phyloP scores from a whole-genome alignment of 2,113 vertebrate species.

The Athene cunicularia region DNA sequence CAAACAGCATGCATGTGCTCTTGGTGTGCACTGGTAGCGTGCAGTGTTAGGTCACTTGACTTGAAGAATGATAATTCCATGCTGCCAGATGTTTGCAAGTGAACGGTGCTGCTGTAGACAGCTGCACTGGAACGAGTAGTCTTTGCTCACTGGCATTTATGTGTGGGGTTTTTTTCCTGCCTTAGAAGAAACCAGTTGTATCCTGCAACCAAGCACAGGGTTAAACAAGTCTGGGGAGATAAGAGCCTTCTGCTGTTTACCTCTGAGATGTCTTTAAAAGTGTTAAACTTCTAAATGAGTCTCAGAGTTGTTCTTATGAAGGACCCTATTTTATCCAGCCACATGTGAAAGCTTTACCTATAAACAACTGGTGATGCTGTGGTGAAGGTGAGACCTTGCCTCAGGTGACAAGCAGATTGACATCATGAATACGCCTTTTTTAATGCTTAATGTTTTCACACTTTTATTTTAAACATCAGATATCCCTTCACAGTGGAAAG shows the following conservation, averaged over 20 bases:
- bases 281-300: neutral
- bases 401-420: neutral
- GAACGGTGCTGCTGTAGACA: neutral
- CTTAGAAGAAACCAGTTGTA: neutral
- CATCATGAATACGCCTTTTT: neutral
- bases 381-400: neutral
- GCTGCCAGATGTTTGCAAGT: neutral
- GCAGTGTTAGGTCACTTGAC: neutral
- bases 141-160: neutral
- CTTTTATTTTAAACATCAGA: neutral
- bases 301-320: neutral
- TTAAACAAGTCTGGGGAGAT: neutral
- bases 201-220: neutral
- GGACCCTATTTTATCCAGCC: neutral
- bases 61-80: neutral
- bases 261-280: neutral
- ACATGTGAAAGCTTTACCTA: neutral
- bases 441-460: neutral
- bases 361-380: neutral
- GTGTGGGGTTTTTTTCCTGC: neutral
- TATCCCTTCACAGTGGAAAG: neutral
- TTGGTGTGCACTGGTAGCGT: neutral
- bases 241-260: neutral
- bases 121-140: neutral
- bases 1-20: neutral